These are phyloP conservation scores for Sus cebifrons DNA, from an alignment of 2,797 vertebrate genomes.

Conservation along the genomic window DNA sequence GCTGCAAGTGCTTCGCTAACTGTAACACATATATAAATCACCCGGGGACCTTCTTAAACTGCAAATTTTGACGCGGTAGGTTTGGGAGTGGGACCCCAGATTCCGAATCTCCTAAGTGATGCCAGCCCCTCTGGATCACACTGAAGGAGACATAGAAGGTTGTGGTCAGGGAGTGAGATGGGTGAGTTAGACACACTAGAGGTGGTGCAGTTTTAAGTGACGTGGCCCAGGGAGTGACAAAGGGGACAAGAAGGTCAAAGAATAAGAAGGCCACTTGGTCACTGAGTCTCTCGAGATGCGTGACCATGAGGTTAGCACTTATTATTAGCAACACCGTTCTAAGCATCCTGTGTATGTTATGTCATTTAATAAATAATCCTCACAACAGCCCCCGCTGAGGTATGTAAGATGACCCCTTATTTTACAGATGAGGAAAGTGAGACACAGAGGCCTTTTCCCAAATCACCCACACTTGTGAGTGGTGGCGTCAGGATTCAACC, in stretches of 20 bases:
- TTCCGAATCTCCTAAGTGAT: not conserved
- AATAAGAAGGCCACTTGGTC: not conserved
- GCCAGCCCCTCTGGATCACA: not conserved
- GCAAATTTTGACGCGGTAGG: not conserved
- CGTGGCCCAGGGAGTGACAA: not conserved
- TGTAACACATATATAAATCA: not conserved
- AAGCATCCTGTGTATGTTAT: not conserved
- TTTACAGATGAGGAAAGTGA: not conserved
- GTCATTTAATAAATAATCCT: not conserved
- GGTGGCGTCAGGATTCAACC: not conserved
- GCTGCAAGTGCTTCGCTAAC: not conserved
- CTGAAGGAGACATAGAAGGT: not conserved
- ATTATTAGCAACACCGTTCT: not conserved
- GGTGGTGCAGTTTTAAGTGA: not conserved
- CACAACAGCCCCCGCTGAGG: accelerated
- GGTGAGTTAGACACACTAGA: not conserved
- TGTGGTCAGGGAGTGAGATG: not conserved
- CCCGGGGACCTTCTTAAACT: not conserved
- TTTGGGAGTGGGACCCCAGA: not conserved
- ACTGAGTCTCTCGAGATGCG: not conserved
- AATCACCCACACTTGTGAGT: not conserved
- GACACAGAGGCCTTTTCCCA: not conserved
- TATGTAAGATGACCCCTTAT: not conserved
- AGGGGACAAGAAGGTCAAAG: not conserved
- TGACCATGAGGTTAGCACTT: not conserved